Percentiles rank a stretch among this genome's conserved stretches.
phyloP scores from a whole-genome alignment of 2,797 vertebrate species.

The Rhinoraja longicauda region DNA sequence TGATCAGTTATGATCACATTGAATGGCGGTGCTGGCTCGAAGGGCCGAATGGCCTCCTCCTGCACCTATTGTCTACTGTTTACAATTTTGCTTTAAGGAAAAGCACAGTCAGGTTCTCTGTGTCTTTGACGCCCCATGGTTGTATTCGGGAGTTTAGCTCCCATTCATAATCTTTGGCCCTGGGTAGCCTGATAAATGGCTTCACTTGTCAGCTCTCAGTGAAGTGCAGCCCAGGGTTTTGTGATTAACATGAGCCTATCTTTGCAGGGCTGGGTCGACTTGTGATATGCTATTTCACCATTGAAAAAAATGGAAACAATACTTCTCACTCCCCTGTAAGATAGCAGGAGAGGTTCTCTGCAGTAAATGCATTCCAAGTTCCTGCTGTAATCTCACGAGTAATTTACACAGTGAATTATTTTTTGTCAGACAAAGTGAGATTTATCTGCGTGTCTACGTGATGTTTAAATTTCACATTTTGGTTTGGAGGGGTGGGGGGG shows the following conservation, averaged over 20 bases:
- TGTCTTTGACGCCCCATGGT: background rate
- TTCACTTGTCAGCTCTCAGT: background rate
- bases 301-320: background rate
- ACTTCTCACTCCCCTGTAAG: background rate
- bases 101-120: background rate
- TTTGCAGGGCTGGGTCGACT: background rate
- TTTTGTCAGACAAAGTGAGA: background rate
- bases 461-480: background rate
- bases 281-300: background rate
- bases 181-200: background rate
- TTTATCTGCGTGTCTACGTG: background rate
- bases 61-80: too few species aligned
- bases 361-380: background rate
- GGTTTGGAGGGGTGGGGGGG: background rate
- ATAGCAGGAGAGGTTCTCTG: background rate
- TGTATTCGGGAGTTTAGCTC: background rate
- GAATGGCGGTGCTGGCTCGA: too few species aligned
- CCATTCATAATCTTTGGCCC: background rate
- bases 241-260: background rate
- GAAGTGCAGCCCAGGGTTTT: background rate
- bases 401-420: background rate
- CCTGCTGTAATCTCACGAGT: slow-evolving; percentile 19
- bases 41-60: too few species aligned
- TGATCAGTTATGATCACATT: too few species aligned
- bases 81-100: background rate